Conservation (phyloP, 2,113 vertebrate genomes). For the Coturnix japonica region DNA sequence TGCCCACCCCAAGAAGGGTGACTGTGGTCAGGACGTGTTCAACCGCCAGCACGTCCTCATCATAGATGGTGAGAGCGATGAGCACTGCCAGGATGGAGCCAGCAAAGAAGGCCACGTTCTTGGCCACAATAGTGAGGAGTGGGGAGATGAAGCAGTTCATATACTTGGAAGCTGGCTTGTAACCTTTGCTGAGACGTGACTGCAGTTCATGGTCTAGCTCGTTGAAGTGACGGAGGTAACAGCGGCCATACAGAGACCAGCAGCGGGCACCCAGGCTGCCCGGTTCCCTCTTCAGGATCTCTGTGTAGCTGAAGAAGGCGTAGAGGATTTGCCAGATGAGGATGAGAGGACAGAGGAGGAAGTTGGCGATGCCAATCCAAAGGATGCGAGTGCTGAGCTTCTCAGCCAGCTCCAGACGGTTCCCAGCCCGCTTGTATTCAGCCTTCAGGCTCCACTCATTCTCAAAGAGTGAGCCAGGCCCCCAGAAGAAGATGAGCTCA, state of each 20-base stretch:
- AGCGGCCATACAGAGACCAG: conserved; percentile 97
- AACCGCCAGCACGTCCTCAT: conserved; percentile 93
- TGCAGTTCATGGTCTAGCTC: conserved; percentile 97
- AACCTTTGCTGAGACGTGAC: conserved; percentile 95
- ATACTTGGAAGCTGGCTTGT: conserved; percentile 97
- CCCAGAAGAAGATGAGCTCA: conserved; percentile 99
- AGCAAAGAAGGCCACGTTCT: conserved; percentile 96
- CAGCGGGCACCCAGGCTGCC: conserved; percentile 95
- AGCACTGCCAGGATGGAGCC: conserved; percentile 97
- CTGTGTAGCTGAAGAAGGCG: conserved; percentile 97
- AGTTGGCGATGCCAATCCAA: conserved; percentile 97
- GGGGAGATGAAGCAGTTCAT: conserved; percentile 99
- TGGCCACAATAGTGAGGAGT: conserved; percentile 92
- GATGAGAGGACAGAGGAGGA: conserved; percentile 95
- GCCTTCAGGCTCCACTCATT: conserved; percentile 97
- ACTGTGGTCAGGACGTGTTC: conserved; percentile 96
- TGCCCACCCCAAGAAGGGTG: conserved; percentile 93
- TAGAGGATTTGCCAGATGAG: conserved; percentile 99
- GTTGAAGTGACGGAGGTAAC: conserved; percentile 97
- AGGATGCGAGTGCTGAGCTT: conserved; percentile 93
- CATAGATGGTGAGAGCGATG: conserved; percentile 96
- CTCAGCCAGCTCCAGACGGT: conserved; percentile 92
- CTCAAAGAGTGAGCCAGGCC: conserved; percentile 93
- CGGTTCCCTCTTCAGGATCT: conserved; percentile 95
- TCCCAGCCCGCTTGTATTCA: conserved; percentile 92